phyloP scores from a whole-genome alignment of 2,113 vertebrate genomes.

The Porphyrio hochstetteri region DNA sequence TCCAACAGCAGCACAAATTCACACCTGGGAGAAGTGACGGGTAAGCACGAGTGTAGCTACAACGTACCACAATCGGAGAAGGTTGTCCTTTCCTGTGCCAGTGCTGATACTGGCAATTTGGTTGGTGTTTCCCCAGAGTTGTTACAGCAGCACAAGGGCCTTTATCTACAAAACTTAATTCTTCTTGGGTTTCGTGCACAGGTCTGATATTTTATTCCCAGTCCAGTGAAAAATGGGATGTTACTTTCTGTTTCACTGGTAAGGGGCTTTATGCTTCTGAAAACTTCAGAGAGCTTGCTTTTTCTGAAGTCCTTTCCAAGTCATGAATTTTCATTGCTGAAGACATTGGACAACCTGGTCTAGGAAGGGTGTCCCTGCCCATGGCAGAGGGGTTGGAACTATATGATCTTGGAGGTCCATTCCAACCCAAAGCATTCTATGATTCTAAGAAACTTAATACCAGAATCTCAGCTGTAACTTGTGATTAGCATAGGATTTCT shows the following conservation, averaged over 20 bases:
- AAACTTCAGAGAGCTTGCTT: background rate
- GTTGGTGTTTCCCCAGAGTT: background rate
- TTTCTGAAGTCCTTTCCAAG: background rate
- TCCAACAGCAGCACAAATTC: background rate
- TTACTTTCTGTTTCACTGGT: background rate
- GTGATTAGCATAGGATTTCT: background rate
- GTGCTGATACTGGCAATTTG: background rate
- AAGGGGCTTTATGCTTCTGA: background rate
- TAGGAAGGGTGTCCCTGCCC: no score
- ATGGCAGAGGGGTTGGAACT: no score
- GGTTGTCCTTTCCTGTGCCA: background rate
- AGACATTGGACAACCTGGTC: background rate
- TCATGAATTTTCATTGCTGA: background rate
- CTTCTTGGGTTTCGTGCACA: background rate
- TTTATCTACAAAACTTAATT: background rate
- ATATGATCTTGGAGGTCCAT: no score
- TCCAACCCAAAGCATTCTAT: no score
- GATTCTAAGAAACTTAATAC: background rate
- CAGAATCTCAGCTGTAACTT: background rate
- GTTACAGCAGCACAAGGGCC: background rate
- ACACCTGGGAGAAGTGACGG: background rate
- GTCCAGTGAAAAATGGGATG: background rate
- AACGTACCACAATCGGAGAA: background rate
- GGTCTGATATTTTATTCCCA: background rate
- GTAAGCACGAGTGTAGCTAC: background rate